A percentile compares a stretch with the other conserved stretches of the same genome.
These are phyloP conservation scores for Matsumyia berberina DNA, from an alignment of 2,888 invertebrate genomes.

Conservation along the genomic window DNA sequence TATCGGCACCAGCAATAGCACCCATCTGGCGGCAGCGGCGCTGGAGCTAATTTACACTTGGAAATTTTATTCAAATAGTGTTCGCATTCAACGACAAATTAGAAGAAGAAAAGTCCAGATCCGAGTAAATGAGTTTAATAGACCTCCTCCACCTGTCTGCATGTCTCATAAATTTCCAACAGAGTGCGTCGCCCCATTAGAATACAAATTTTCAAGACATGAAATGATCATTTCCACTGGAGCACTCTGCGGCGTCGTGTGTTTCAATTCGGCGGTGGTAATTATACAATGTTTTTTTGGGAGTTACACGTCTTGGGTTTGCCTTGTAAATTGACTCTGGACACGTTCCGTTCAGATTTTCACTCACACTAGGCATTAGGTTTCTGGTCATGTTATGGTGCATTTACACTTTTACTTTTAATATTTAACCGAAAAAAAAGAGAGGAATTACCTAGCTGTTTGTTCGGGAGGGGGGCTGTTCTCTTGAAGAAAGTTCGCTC, in stretches of 20 bases:
- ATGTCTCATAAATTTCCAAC: slow-evolving; percentile 61
- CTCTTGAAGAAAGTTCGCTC: slow-evolving; percentile 66
- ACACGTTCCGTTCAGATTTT: slow-evolving; percentile 69
- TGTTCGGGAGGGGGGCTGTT: slow-evolving; percentile 37
- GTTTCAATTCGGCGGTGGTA: slow-evolving; percentile 32
- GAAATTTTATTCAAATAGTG: slow-evolving; percentile 68
- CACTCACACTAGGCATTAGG: slow-evolving; percentile 48
- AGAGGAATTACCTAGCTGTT: not conserved
- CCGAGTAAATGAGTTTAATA: slow-evolving; percentile 72
- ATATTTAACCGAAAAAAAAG: slow-evolving; percentile 53
- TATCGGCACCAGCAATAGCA: slow-evolving; percentile 20
- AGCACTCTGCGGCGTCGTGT: slow-evolving; percentile 10
- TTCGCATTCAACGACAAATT: slow-evolving; percentile 66
- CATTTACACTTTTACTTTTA: slow-evolving; percentile 76
- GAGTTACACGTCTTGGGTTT: slow-evolving; percentile 41
- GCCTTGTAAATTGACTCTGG: slow-evolving; percentile 43
- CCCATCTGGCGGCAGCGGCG: slow-evolving; percentile 46
- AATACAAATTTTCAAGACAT: slow-evolving; percentile 58
- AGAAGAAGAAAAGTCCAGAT: slow-evolving; percentile 72
- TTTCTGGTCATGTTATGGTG: slow-evolving; percentile 68
- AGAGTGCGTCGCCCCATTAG: slow-evolving; percentile 31
- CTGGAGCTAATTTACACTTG: slow-evolving; percentile 31
- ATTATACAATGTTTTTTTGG: slow-evolving; percentile 65
- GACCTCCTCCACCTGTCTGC: slow-evolving; percentile 68
- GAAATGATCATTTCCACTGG: slow-evolving; percentile 47